Conservation (phyloP, 2,797 vertebrate genomes). For the Dicrostonyx torquatus region DNA sequence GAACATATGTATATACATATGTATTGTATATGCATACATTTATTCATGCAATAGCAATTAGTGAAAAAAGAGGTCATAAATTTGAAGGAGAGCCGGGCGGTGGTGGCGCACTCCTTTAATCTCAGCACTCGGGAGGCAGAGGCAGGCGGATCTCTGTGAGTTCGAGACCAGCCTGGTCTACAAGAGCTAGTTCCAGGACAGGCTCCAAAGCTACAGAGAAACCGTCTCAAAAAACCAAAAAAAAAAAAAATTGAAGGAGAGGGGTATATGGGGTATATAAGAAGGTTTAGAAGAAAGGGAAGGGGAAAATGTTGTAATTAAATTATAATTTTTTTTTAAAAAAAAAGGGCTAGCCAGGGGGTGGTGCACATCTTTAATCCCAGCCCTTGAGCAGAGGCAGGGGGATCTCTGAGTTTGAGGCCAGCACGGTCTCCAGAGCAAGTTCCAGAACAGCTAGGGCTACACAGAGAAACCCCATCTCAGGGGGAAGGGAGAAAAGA, state of each 20-base stretch:
- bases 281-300: not conserved
- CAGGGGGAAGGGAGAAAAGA: not conserved
- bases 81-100: not conserved
- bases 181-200: too few relatives aligned
- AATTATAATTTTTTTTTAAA: not conserved
- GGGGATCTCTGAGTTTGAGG: not conserved
- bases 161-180: too few relatives aligned
- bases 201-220: too few relatives aligned
- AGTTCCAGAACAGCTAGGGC: not conserved
- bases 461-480: not conserved
- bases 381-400: not conserved
- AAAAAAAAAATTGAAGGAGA: not conserved
- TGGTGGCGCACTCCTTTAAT: too few relatives aligned
- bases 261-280: fast-evolving
- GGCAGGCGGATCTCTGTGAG: too few relatives aligned
- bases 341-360: not conserved
- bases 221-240: too few relatives aligned
- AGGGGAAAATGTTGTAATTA: not conserved
- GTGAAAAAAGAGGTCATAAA: not conserved
- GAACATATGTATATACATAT: not conserved
- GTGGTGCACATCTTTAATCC: not conserved
- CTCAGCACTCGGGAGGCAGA: too few relatives aligned
- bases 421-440: not conserved
- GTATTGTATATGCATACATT: not conserved
- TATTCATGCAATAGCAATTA: too few relatives aligned